Base-by-base conservation (phyloP, 92 coral and sea anemone species). In the Metridium senile region DNA sequence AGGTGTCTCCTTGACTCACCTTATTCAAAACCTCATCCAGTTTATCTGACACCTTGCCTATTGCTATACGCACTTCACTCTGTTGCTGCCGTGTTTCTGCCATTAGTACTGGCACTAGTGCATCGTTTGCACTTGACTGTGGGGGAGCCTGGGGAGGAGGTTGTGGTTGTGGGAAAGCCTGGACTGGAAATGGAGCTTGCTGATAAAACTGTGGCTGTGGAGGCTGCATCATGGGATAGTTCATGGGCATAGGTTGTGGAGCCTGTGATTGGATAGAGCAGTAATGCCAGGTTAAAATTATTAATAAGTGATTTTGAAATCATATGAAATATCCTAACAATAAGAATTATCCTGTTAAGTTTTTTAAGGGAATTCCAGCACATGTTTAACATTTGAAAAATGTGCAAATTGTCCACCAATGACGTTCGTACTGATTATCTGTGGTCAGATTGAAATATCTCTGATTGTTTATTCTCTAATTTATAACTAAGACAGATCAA, bases 81-180 rank as follows among this genome's bases (percentile, higher is more conserved):
- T 95, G 99, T 51, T 95, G 97, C 27, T 95, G 99, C 26, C 99
- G 89, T 56, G 94, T 92, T 83, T 95, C 99, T 1, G 99, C 92
- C 99, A 95, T 95, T 43, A 95, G 69, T 22, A 95, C 94, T 0
- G 99, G 97, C 39, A 94, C 93, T 94, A 94, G 89, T 53, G 92
- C 98, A 70, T 94, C 98, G 87, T 82, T 94, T 47, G 59, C 82
- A 16, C 91, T 82, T 58, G 90, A 81, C 64, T 84, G 92, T 20
- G 89, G 77, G 20, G 98, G 87, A 22, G 93, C 78, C 20, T 87
- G 70, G 20, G 89, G 84, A 4, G 90, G 87, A 16, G 91, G 86
- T 35, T 79, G 80, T 56, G 91, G 81, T 26, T 87, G 90, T 21
- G 83, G 18, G 62, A 74, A 73, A 57, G 84, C 62, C 53, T 79